Evolutionary conservation across 2,888 invertebrate species (phyloP).

Genomic region (Ypsolopha scabrella): DNA sequence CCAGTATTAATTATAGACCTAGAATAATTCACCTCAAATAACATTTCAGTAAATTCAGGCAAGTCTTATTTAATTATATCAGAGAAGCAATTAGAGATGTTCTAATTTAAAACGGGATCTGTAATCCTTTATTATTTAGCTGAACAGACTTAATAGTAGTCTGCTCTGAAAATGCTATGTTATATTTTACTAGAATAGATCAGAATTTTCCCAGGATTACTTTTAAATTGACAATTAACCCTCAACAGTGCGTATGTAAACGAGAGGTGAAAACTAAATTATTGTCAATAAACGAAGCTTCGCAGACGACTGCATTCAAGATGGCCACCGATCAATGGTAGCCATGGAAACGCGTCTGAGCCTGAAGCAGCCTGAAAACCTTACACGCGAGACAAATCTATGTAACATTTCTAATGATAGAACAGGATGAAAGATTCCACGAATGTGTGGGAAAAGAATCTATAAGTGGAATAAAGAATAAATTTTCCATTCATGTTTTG

Average conservation of each 20-base stretch:
- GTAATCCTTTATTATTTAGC: too few relatives aligned
- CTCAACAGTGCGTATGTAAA: not conserved
- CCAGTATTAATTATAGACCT: too few relatives aligned
- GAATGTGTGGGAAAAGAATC: not conserved
- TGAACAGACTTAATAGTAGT: too few relatives aligned
- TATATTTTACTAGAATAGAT: too few relatives aligned
- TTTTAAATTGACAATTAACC: not conserved
- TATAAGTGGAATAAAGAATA: too few relatives aligned
- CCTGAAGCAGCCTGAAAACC: constrained; percentile 40
- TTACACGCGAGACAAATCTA: constrained; percentile 21
- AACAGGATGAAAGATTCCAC: not conserved
- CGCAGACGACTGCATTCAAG: constrained; percentile 60
- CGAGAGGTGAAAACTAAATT: constrained; percentile 1
- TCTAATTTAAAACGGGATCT: too few relatives aligned
- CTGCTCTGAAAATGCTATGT: too few relatives aligned
- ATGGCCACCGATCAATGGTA: constrained; percentile 63
- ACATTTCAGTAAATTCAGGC: too few relatives aligned
- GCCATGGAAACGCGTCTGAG: constrained; percentile 54
- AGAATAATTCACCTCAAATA: too few relatives aligned
- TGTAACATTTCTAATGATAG: not conserved
- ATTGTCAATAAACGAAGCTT: constrained; percentile 15
- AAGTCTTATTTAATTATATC: too few relatives aligned
- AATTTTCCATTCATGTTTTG: too few relatives aligned
- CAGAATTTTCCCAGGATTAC: not conserved
- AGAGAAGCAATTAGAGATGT: not conserved